Base-by-base conservation (phyloP, 2,888 invertebrate genomes). In the Crepidodera aurea region DNA sequence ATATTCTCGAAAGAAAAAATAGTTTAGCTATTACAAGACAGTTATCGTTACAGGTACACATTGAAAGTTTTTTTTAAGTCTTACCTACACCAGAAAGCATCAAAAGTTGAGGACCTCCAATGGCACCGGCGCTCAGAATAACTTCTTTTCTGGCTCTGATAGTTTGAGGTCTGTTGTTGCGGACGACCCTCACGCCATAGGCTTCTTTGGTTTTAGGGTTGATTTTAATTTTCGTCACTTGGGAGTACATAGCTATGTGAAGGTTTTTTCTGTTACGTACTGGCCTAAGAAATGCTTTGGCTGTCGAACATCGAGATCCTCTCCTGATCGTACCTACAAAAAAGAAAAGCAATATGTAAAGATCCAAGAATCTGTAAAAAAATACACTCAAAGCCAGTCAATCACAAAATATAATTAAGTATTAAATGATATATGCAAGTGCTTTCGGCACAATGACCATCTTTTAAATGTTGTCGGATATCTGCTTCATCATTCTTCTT, bases 81-180 rank as follows among this genome's bases (percentile, higher is more conserved):
- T 68, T 54, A 66, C 66, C 67, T 16, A 96, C 86, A 0, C 97
- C 97, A 55, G 94, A 94, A 6, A 97, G 78, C 94, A 96, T 94
- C 68, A 98, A 84, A 15, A 98, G 76, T 73, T 97, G 95, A 0
- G 97, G 96, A 1, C 92, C 89, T 54, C 92, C 91, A 32, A 98
- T 87, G 0, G 96, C 88, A 0, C 97, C 97, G 0, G 95, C 92
- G 1, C 93, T 91, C 71, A 94, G 83, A 5, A 97, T 87, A 0
- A 97, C 88, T 79, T 94, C 94, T 54, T 90, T 86, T 62, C 89
- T 87, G 0, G 93, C 93, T 64, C 88, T 83, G 0, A 91, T 90
- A 44, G 85, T 83, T 53, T 88, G 85, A 55, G 84, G 86, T 55
- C 84, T 83, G 0, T 90, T 89, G 55, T 89, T 84, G 40, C 90